phyloP scores from a whole-genome alignment of 2,888 invertebrate genomes.

The Drosophila neonasuta region DNA sequence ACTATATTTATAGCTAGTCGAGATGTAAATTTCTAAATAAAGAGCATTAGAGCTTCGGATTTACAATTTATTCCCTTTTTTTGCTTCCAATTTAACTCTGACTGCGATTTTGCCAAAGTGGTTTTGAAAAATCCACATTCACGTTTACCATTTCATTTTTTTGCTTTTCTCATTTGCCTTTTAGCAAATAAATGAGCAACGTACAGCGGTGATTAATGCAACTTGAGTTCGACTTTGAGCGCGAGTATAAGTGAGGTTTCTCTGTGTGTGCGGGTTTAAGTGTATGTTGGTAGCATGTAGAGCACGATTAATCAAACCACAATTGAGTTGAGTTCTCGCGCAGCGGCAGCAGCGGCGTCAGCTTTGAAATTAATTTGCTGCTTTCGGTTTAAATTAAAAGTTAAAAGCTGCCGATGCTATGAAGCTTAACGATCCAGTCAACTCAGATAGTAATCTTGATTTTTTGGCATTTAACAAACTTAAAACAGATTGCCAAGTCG shows the following conservation, averaged over 20 bases:
- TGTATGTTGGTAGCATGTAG: constrained; percentile 30
- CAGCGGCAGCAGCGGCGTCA: constrained; percentile 32
- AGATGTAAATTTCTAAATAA: not conserved
- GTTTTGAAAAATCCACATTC: constrained; percentile 47
- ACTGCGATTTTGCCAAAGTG: constrained; percentile 67
- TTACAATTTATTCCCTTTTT: not conserved
- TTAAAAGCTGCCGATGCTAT: constrained; percentile 28
- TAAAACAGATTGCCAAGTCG: constrained; percentile 63
- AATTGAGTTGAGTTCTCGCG: constrained; percentile 53
- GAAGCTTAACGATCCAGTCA: constrained; percentile 33
- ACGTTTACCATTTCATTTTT: constrained; percentile 30
- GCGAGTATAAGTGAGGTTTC: constrained; percentile 14
- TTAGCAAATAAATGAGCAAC: constrained; percentile 72
- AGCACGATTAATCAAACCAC: constrained; percentile 71
- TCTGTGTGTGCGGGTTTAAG: constrained; percentile 6
- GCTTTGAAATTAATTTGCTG: constrained; percentile 64
- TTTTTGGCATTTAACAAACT: constrained; percentile 69
- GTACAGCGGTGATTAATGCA: constrained; percentile 72
- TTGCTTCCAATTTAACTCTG: constrained; percentile 51
- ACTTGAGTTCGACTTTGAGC: constrained; percentile 57
- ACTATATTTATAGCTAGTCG: no score
- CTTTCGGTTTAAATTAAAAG: constrained; percentile 62
- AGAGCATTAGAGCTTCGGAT: constrained; percentile 28
- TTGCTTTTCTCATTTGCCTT: constrained; percentile 61
- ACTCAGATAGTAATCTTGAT: constrained; percentile 29